Evolutionary conservation across 2,113 vertebrate species (phyloP).

Genomic region (Muntiacus muntjak): DNA sequence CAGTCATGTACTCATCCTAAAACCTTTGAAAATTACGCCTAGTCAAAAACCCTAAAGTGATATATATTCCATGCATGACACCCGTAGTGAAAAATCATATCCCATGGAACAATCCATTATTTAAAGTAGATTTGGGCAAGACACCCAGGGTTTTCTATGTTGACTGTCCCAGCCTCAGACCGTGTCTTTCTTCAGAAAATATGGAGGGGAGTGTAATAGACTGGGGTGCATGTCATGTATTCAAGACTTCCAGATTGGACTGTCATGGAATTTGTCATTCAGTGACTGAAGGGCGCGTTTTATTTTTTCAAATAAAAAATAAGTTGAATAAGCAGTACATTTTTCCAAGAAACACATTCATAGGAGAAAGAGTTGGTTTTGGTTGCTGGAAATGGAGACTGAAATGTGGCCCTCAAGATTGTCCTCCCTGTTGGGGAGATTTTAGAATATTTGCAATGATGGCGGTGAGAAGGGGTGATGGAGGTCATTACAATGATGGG

Average conservation of each 20-base stretch:
- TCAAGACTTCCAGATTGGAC: background rate
- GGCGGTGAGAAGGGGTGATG: rapidly evolving
- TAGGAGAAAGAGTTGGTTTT: background rate
- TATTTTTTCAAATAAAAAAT: background rate
- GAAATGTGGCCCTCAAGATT: background rate
- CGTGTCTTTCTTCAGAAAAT: background rate
- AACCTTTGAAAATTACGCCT: background rate
- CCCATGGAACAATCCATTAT: background rate
- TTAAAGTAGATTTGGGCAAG: background rate
- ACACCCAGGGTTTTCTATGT: background rate
- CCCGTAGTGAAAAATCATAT: background rate
- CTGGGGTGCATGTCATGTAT: background rate
- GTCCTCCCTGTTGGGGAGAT: too few relatives aligned
- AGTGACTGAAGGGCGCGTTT: background rate
- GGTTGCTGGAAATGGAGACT: background rate
- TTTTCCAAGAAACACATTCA: background rate
- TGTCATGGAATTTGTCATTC: background rate
- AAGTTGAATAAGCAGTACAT: background rate
- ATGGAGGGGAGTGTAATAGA: background rate
- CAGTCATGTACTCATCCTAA: background rate
- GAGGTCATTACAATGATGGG: too few relatives aligned
- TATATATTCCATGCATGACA: background rate
- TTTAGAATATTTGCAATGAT: background rate
- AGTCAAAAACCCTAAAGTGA: background rate
- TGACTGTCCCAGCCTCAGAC: background rate